phyloP scores from a whole-genome alignment of 2,113 vertebrate genomes.

The Bufo bufo region DNA sequence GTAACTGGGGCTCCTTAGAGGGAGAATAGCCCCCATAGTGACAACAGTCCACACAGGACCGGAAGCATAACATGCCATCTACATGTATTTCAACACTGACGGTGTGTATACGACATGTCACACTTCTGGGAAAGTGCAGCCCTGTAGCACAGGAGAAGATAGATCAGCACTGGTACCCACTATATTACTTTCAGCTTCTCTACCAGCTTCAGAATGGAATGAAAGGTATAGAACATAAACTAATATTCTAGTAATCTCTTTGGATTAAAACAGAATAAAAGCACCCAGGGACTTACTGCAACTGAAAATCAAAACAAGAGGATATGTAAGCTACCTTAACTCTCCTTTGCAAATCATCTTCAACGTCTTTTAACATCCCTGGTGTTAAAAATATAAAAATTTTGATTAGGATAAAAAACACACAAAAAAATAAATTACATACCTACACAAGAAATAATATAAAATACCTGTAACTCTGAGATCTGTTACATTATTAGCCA shows the following conservation, averaged over 20 bases:
- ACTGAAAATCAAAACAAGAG: not conserved
- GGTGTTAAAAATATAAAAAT: conserved; percentile 41
- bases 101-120: too few species aligned
- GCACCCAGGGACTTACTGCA: not conserved
- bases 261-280: not conserved
- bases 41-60: too few species aligned
- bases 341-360: conserved; percentile 96
- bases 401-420: conserved; percentile 14
- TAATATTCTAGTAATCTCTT: not conserved
- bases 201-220: too few species aligned
- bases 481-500: conserved; percentile 98
- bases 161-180: too few species aligned
- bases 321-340: conserved; percentile 83
- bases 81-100: too few species aligned
- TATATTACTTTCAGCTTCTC: too few species aligned
- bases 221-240: too few species aligned
- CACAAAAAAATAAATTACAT: not conserved
- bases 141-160: too few species aligned
- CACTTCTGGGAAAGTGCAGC: too few species aligned
- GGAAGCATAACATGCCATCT: too few species aligned
- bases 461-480: conserved; percentile 94
- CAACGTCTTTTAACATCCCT: conserved; percentile 99
- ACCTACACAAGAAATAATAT: not conserved
- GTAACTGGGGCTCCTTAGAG: too few species aligned
- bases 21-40: too few species aligned